Conservation (phyloP, 2,888 invertebrate species). For the Dexiosoma caninum region DNA sequence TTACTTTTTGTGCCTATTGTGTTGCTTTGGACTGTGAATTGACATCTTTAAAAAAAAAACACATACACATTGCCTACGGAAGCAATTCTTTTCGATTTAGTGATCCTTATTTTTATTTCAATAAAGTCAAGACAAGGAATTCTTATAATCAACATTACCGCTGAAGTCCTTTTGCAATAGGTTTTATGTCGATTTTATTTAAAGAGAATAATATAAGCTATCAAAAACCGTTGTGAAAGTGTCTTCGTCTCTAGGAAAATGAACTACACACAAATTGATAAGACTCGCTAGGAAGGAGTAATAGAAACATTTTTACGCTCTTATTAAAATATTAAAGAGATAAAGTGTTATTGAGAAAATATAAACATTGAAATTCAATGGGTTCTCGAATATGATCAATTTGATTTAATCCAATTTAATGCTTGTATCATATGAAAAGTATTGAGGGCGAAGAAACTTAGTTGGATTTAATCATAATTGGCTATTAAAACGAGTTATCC, state of each 20-base stretch:
- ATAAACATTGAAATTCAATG: slow-evolving; percentile 26
- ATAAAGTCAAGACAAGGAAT: slow-evolving; percentile 1
- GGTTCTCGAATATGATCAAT: slow-evolving; percentile 76
- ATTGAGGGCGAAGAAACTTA: slow-evolving; percentile 68
- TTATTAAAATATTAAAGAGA: background rate
- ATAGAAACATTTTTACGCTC: background rate
- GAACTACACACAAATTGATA: slow-evolving; percentile 41
- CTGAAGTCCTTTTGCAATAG: slow-evolving; percentile 74
- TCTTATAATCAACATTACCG: background rate
- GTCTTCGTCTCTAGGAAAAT: slow-evolving; percentile 64
- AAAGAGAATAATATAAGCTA: slow-evolving; percentile 65
- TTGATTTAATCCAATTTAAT: slow-evolving; percentile 77
- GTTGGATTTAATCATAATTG: slow-evolving; percentile 79
- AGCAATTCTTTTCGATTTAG: background rate
- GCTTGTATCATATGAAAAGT: slow-evolving; percentile 65
- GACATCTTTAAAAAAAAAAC: too few species aligned
- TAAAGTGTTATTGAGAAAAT: slow-evolving; percentile 35
- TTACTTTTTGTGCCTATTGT: too few species aligned
- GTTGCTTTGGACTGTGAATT: too few species aligned
- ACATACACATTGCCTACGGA: background rate
- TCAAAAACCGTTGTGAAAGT: slow-evolving; percentile 76
- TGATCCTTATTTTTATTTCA: background rate
- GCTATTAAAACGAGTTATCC: slow-evolving; percentile 76
- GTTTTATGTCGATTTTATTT: slow-evolving; percentile 71
- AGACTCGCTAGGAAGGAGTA: slow-evolving; percentile 25